Evolutionary conservation across 2,797 vertebrate genomes (phyloP).

Genomic region (Pipistrellus kuhlii): DNA sequence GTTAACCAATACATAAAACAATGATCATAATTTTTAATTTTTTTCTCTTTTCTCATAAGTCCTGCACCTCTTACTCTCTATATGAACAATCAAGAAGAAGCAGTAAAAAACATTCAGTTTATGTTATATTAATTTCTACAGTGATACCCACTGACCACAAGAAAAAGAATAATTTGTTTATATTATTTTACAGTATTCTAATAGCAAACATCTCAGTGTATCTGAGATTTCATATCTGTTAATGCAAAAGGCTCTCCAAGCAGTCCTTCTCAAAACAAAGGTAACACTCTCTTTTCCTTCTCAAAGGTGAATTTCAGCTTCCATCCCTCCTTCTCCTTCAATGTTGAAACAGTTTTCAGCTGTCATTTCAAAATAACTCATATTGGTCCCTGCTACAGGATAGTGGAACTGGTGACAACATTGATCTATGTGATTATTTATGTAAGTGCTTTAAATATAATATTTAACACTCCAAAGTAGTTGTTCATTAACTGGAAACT

Average conservation of each 20-base stretch:
- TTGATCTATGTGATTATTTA: not conserved
- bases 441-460: not conserved
- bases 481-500: not conserved
- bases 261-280: not conserved
- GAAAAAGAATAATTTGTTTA: not conserved
- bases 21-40: not conserved
- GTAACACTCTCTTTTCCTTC: not conserved
- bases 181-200: not conserved
- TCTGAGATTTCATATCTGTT: not conserved
- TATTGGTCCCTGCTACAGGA: not conserved
- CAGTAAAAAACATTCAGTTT: not conserved
- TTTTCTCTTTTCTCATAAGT: not conserved
- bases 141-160: not conserved
- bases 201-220: not conserved
- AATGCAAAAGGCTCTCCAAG: not conserved
- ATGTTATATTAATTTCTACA: not conserved
- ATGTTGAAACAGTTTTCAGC: not conserved
- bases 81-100: not conserved
- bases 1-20: not conserved
- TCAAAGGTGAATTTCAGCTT: not conserved
- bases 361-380: not conserved
- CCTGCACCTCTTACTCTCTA: not conserved
- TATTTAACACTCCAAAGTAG: not conserved
- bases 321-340: not conserved
- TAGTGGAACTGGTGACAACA: not conserved